Evolutionary conservation across 2,797 vertebrate genomes (phyloP).

Genomic region (Ctenochaetus hawaiiensis): DNA sequence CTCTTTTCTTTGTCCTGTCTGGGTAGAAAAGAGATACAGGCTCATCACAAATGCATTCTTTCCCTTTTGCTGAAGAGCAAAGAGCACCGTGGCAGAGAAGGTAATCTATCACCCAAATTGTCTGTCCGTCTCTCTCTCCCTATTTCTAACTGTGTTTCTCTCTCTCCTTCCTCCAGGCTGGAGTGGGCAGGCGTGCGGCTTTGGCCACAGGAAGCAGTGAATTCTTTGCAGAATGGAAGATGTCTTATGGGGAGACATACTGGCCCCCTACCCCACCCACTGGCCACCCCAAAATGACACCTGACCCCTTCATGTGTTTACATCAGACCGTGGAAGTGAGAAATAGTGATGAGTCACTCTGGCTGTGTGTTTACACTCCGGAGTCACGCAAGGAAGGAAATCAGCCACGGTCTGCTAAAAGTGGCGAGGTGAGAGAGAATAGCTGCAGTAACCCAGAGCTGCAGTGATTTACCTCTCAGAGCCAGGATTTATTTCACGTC

Average conservation of each 20-base stretch:
- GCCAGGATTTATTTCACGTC: conserved; percentile 62
- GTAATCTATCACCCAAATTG: conserved; percentile 72
- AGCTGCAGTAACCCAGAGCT: conserved; percentile 68
- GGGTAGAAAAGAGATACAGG: conserved; percentile 61
- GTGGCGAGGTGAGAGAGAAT: conserved; percentile 82
- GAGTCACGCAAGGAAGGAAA: conserved; percentile 89
- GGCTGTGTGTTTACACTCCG: conserved; percentile 83
- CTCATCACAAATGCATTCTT: conserved; percentile 77
- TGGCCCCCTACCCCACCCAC: conserved; percentile 61
- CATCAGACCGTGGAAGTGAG: conserved; percentile 85
- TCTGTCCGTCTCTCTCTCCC: conserved; percentile 55
- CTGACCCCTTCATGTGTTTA: conserved; percentile 84
- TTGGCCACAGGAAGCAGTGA: conserved; percentile 80
- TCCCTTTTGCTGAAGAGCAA: conserved; percentile 66
- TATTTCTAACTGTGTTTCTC: conserved; percentile 77
- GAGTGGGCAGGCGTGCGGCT: conserved; percentile 75
- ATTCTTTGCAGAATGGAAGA: conserved; percentile 81
- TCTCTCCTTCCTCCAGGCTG: conserved; percentile 79
- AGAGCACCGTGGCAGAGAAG: conserved; percentile 63
- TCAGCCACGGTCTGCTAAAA: conserved; percentile 85
- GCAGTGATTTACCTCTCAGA: conserved; percentile 75
- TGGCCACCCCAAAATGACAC: conserved; percentile 78
- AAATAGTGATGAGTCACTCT: conserved; percentile 87
- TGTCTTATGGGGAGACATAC: conserved; percentile 74
- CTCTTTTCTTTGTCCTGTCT: conserved; percentile 49